These are phyloP conservation scores for Oreotrochilus melanogaster DNA, from an alignment of 2,113 vertebrate genomes.

Conservation along the genomic window DNA sequence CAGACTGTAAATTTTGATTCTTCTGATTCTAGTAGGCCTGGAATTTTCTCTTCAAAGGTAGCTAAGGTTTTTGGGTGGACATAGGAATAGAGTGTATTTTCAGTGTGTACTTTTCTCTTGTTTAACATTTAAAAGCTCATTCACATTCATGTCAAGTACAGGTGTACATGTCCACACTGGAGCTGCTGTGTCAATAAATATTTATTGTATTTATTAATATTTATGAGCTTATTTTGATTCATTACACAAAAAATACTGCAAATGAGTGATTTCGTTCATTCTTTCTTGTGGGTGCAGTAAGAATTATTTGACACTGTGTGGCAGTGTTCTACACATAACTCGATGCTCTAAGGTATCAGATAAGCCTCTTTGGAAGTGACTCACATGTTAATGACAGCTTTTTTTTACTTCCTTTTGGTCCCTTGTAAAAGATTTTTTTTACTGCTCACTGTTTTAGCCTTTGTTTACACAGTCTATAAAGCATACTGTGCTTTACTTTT, in stretches of 20 bases:
- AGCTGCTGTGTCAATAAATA: neutral
- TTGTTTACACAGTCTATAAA: neutral
- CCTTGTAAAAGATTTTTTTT: neutral
- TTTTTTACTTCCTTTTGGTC: fast-evolving
- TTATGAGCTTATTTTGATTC: neutral
- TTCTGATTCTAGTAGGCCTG: neutral
- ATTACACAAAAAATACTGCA: neutral
- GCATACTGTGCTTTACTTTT: neutral
- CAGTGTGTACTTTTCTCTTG: neutral
- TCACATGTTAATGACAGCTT: neutral
- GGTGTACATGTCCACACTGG: neutral
- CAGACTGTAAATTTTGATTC: fast-evolving
- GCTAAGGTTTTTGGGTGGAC: fast-evolving
- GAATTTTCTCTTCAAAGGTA: neutral
- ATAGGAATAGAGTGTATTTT: fast-evolving
- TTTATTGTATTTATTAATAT: neutral
- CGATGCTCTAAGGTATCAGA: neutral
- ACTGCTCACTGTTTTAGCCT: neutral
- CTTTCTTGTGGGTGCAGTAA: slow-evolving; percentile 20
- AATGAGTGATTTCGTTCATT: neutral
- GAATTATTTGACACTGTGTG: slow-evolving; percentile 41
- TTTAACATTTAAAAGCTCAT: neutral
- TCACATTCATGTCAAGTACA: neutral
- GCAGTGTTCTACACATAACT: slow-evolving; percentile 20
- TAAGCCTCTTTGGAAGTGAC: neutral